A percentile compares a stretch with the other conserved stretches of the same genome.
phyloP scores from a whole-genome alignment of 2,113 vertebrate species.

The Sylvia atricapilla region DNA sequence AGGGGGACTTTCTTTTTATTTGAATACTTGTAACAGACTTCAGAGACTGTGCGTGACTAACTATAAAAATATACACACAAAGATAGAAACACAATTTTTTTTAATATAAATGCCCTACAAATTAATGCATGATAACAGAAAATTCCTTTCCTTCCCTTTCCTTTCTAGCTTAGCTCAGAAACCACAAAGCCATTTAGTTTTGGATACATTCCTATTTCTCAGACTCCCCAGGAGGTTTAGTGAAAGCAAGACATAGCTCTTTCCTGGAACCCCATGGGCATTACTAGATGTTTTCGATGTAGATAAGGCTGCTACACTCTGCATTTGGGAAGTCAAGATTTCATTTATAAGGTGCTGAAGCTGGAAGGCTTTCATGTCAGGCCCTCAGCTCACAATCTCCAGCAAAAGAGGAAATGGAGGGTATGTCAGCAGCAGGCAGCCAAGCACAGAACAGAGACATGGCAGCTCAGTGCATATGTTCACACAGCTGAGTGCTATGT shows the following conservation, averaged over 20 bases:
- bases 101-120: background rate
- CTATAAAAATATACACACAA: background rate
- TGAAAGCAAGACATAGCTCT: constrained; percentile 28
- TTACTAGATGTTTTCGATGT: constrained; percentile 28
- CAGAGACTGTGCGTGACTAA: background rate
- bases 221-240: background rate
- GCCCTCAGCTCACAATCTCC: background rate
- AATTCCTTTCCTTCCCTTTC: constrained; percentile 10
- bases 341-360: constrained; percentile 56
- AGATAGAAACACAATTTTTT: background rate
- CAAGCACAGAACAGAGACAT: constrained; percentile 15
- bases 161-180: constrained; percentile 21
- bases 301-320: constrained; percentile 22
- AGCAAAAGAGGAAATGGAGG: constrained; percentile 28
- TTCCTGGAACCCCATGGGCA: constrained; percentile 25
- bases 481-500: constrained; percentile 22
- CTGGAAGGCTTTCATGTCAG: constrained; percentile 15
- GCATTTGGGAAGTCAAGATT: constrained; percentile 13
- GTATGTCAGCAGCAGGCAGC: constrained; percentile 35
- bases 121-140: background rate
- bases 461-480: constrained; percentile 30
- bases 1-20: background rate
- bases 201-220: constrained; percentile 43
- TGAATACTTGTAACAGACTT: background rate
- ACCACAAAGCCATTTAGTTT: background rate